These are phyloP conservation scores for Pseudorhombus dupliciocellatus DNA, from an alignment of 2,113 vertebrate genomes.

Conservation along the genomic window DNA sequence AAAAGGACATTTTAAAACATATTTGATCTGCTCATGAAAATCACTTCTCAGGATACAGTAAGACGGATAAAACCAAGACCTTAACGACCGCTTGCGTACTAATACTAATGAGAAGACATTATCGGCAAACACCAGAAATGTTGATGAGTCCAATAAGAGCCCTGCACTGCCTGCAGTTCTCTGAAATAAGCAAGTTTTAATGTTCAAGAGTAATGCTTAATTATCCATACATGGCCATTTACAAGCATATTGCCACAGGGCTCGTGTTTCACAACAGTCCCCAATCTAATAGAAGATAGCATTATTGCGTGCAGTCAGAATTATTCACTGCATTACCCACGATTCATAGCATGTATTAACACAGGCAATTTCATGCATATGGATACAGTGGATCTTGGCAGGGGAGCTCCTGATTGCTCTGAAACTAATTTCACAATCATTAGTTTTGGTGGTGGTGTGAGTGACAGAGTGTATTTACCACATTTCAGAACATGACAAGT, in stretches of 20 bases:
- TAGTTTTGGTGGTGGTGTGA: constrained; percentile 86
- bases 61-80: constrained; percentile 34
- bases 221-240: constrained; percentile 89
- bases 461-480: constrained; percentile 69
- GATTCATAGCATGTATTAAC: constrained; percentile 98
- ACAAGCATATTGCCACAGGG: constrained; percentile 91
- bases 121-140: neutral
- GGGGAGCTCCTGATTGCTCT: constrained; percentile 93
- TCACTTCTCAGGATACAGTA: constrained; percentile 42
- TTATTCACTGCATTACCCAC: constrained; percentile 92
- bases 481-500: constrained; percentile 65
- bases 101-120: constrained; percentile 59
- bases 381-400: constrained; percentile 97
- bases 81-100: constrained; percentile 51
- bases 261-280: constrained; percentile 83
- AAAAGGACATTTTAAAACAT: too few species aligned
- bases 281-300: constrained; percentile 92
- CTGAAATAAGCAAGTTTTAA: constrained; percentile 86
- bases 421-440: constrained; percentile 99
- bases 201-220: constrained; percentile 87
- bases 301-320: constrained; percentile 93
- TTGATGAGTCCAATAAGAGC: constrained; percentile 7
- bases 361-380: constrained; percentile 99
- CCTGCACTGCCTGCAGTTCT: constrained; percentile 75
- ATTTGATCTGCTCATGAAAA: constrained; percentile 27